Conservation (phyloP, 1,140 invertebrate species). For the Megalopta genalis region DNA sequence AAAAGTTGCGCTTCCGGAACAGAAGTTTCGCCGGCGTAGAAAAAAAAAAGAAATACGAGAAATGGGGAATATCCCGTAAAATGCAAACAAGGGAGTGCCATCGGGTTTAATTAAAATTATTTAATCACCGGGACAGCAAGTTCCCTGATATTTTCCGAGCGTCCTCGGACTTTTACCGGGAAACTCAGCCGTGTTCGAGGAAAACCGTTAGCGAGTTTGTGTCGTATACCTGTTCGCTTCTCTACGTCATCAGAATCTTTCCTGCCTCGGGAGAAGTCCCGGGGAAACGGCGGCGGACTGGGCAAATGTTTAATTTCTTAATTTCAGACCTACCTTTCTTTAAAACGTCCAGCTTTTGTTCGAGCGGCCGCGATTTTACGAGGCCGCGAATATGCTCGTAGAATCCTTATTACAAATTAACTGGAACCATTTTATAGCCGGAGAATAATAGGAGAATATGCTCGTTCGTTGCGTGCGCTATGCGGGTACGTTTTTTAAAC, state of each 20-base stretch:
- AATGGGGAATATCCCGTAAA: neutral
- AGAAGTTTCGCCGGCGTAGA: neutral
- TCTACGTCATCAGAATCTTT: neutral
- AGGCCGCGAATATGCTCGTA: too few relatives aligned
- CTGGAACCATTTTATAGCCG: too few relatives aligned
- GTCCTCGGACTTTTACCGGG: neutral
- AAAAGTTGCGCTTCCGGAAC: constrained; percentile 12
- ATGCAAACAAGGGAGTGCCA: neutral
- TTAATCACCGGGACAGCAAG: constrained; percentile 3
- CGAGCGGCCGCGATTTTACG: neutral
- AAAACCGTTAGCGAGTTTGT: too few relatives aligned
- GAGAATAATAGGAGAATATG: too few relatives aligned
- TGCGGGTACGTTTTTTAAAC: too few relatives aligned
- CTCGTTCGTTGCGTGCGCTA: too few relatives aligned
- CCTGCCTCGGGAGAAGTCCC: neutral
- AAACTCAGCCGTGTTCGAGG: too few relatives aligned
- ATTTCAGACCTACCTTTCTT: neutral
- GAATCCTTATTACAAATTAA: too few relatives aligned
- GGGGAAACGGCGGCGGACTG: neutral
- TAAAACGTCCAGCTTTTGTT: neutral
- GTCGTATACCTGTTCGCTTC: too few relatives aligned
- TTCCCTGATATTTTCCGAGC: neutral
- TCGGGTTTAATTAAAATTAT: constrained; percentile 35
- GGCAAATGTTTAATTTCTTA: neutral
- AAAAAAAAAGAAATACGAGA: constrained; percentile 9